Percentiles rank a stretch among this genome's conserved stretches.
phyloP scores from a whole-genome alignment of 2,113 vertebrate species.

The Lagenorhynchus albirostris region DNA sequence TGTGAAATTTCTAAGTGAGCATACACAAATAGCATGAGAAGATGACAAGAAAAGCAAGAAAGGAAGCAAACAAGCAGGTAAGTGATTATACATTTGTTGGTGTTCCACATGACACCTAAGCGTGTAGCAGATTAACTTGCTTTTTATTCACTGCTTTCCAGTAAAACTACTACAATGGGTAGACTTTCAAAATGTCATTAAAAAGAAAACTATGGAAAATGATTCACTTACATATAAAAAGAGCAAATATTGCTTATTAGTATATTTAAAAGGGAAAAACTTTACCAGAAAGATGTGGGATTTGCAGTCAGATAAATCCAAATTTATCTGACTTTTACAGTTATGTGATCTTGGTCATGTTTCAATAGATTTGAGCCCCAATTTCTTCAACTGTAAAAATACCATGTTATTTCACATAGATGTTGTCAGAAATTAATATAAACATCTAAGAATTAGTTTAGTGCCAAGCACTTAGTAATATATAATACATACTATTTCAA shows the following conservation, averaged over 20 bases:
- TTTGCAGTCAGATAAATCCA: not conserved
- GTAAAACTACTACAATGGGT: not conserved
- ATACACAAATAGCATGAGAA: not conserved
- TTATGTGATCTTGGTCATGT: not conserved
- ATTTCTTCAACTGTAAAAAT: not conserved
- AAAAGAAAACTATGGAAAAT: not conserved
- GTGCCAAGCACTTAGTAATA: not conserved
- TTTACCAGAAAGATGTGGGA: not conserved
- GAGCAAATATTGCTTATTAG: not conserved
- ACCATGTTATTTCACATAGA: not conserved
- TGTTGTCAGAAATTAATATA: not conserved
- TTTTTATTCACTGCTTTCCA: not conserved
- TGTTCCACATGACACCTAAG: not conserved
- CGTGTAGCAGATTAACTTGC: not conserved
- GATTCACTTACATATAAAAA: not conserved
- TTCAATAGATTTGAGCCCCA: not conserved
- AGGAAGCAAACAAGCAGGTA: not conserved
- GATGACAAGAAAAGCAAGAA: not conserved
- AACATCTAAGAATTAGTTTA: not conserved
- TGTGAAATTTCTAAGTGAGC: not conserved
- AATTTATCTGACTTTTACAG: not conserved
- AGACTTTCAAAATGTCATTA: not conserved
- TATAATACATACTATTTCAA: not conserved
- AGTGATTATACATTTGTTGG: not conserved
- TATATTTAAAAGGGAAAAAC: not conserved